phyloP scores from a whole-genome alignment of 2,113 vertebrate species.

The Scartelaos histophorus region DNA sequence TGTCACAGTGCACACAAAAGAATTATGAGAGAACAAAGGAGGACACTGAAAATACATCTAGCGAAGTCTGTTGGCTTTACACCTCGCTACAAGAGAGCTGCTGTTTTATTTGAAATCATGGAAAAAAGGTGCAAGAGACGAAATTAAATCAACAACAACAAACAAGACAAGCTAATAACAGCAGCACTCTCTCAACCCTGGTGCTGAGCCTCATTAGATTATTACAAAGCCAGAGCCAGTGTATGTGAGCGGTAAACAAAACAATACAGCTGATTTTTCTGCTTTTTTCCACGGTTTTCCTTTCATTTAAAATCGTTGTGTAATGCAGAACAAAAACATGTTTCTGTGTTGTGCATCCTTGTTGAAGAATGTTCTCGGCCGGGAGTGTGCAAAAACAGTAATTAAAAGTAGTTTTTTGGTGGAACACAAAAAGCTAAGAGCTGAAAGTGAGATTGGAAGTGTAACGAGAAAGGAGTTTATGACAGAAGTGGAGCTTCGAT shows the following conservation, averaged over 20 bases:
- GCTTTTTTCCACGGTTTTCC: neutral
- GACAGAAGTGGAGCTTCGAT: conserved; percentile 13
- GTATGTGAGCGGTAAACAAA: neutral
- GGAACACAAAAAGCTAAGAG: conserved; percentile 18
- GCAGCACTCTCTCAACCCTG: neutral
- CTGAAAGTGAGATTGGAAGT: conserved; percentile 37
- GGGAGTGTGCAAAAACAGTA: conserved; percentile 2
- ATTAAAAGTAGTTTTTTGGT: conserved; percentile 16
- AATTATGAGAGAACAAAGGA: neutral
- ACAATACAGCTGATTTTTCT: neutral
- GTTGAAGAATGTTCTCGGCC: conserved; percentile 11
- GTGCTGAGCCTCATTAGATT: neutral
- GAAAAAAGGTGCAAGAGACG: neutral
- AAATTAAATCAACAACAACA: neutral
- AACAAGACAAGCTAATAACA: neutral
- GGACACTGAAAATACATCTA: neutral
- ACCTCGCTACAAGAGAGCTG: neutral
- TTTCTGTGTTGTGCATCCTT: conserved; percentile 7
- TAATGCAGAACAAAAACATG: neutral
- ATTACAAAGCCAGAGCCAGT: neutral
- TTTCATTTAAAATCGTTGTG: neutral
- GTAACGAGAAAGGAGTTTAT: conserved; percentile 19
- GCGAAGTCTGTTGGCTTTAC: neutral
- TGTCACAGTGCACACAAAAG: neutral
- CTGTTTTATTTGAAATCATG: neutral